Evolutionary conservation across 2,888 invertebrate genomes (phyloP), one percentile per base, ranked within the genome.

Genomic region (Venusia cambrica): DNA sequence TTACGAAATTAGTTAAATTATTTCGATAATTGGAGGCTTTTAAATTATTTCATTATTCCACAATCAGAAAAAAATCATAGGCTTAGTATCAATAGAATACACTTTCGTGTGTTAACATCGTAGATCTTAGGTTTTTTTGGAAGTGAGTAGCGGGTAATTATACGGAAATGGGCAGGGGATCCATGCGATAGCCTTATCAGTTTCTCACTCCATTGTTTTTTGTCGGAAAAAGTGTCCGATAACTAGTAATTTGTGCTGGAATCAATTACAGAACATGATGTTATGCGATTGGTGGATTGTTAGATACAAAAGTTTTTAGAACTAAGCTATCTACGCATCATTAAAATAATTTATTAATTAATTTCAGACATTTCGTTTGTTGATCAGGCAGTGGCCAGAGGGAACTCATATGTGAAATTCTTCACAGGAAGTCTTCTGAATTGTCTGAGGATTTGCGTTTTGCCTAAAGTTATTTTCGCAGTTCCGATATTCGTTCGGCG

Each of bases 221-320:
- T 37, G 38, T 39, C 18, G 38, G n/a, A 37, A 42, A 40, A 42
- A 36, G 25, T 29, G 30, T 22, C 29, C 35, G 20, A 16, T 24
- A 19, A 9, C 24, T 27, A 17, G 33, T 33, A 28, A 33, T 38
- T 38, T 34, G 50, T 53, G 41, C 43, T 26, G 24, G 30, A 48
- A 45, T 54, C 57, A 61, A 38, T 38, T 38, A 33, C 16, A 13
- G 12, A 17, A 12, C 21, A 30, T 5, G 21, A 30, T 14, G 16
- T 15, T 12, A 16, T 16, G n/a, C 24, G 25, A 21, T 37, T 15
- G n/a, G n/a, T n/a, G n/a, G n/a, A n/a, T n/a, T n/a, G n/a, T n/a
- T n/a, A n/a, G n/a, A n/a, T n/a, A n/a, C n/a, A n/a, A n/a, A n/a
- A n/a, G n/a, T n/a, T n/a, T n/a, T n/a, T n/a, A n/a, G n/a, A n/a